phyloP scores from a whole-genome alignment of 2,888 invertebrate species.

The Chrysopilus asiliformis region DNA sequence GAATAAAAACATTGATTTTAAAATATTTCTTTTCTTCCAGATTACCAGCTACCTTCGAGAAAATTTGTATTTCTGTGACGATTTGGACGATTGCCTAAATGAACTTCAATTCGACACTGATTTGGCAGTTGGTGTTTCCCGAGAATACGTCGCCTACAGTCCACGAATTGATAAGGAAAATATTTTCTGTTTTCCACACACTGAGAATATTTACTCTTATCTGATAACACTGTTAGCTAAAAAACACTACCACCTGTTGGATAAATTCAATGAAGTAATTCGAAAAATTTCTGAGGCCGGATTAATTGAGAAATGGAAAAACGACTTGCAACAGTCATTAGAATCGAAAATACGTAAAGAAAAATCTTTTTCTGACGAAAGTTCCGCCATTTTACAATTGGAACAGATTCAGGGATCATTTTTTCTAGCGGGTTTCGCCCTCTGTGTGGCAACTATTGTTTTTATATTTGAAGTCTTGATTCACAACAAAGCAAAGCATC shows the following conservation, averaged over 20 bases:
- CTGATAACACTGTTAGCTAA: conserved; percentile 29
- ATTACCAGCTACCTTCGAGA: conserved; percentile 27
- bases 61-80: conserved; percentile 27
- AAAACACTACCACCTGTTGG: conserved; percentile 28
- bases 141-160: conserved; percentile 29
- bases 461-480: no score
- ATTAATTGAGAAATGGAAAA: conserved; percentile 31
- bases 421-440: no score
- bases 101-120: conserved; percentile 20
- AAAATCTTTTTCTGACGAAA: no score
- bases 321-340: conserved; percentile 26
- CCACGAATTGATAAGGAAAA: conserved; percentile 25
- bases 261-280: conserved; percentile 29
- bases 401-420: no score
- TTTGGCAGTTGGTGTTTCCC: conserved; percentile 28
- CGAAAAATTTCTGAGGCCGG: conserved; percentile 31
- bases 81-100: conserved; percentile 29
- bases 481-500: no score
- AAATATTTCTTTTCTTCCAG: conserved; percentile 16
- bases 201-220: conserved; percentile 30
- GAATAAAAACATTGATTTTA: no score
- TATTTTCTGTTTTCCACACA: conserved; percentile 30
- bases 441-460: no score
- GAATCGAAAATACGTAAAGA: no score
- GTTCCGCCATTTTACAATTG: no score